Percentiles rank a stretch among this genome's conserved stretches.
Conservation (phyloP, 2,113 vertebrate species). For the Charadrius vociferus region DNA sequence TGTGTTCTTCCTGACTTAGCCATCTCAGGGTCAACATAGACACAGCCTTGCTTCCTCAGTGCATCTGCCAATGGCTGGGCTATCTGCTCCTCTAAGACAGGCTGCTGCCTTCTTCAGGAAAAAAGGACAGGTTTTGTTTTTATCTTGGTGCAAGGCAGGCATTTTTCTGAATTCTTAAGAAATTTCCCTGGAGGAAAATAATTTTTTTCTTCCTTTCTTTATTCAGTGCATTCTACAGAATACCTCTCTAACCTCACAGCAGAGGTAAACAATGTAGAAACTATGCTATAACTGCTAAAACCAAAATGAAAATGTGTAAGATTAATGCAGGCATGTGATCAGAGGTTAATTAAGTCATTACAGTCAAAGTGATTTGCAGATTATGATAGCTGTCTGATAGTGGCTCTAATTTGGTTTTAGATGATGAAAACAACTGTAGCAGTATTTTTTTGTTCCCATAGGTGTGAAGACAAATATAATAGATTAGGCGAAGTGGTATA, state of each 20-base stretch:
- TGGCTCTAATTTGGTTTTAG: neutral
- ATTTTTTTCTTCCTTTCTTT: neutral
- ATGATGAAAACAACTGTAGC: neutral
- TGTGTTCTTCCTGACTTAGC: neutral
- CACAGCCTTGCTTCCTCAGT: neutral
- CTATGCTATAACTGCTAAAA: neutral
- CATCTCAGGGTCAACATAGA: neutral
- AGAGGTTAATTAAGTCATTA: slow-evolving; percentile 33
- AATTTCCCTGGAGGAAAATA: neutral
- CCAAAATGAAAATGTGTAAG: neutral
- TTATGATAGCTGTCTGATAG: neutral
- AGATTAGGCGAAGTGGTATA: neutral
- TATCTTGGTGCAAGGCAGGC: neutral
- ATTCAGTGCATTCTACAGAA: neutral
- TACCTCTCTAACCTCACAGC: neutral
- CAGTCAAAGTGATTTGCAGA: neutral
- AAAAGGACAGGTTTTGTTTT: neutral
- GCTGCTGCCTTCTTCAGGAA: neutral
- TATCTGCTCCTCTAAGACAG: neutral
- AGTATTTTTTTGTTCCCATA: neutral
- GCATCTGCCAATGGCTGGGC: neutral
- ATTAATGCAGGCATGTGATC: neutral
- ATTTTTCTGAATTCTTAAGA: neutral
- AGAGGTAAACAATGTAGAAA: neutral
- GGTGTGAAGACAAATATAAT: neutral